phyloP scores from a whole-genome alignment of 2,113 vertebrate genomes.

The Spizaetus ornatus region DNA sequence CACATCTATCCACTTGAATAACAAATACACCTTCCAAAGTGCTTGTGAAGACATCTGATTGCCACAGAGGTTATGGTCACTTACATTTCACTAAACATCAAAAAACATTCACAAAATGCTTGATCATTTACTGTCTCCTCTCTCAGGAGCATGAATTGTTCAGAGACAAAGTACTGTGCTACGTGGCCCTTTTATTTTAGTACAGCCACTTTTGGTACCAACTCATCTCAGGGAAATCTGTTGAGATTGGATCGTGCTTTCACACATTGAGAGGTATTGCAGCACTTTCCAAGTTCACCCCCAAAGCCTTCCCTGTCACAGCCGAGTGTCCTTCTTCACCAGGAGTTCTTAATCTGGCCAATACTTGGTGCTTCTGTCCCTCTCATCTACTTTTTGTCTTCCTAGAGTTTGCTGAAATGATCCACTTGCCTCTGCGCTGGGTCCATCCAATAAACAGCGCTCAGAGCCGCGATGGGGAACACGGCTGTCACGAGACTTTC shows the following conservation, averaged over 20 bases:
- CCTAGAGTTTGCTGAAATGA: background rate
- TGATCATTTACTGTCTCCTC: background rate
- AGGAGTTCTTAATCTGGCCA: background rate
- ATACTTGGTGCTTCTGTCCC: background rate
- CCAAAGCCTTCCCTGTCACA: background rate
- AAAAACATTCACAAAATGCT: background rate
- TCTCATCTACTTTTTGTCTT: background rate
- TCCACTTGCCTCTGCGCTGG: background rate
- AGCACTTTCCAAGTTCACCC: background rate
- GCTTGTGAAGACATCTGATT: background rate
- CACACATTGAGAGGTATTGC: background rate
- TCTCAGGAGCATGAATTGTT: background rate
- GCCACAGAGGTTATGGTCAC: background rate
- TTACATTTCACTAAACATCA: background rate
- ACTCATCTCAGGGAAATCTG: background rate
- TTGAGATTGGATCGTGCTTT: background rate
- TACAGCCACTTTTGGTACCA: background rate
- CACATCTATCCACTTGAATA: background rate
- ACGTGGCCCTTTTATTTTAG: background rate
- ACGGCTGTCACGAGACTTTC: background rate
- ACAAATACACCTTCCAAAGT: background rate
- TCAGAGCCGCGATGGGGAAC: background rate
- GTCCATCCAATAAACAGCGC: background rate
- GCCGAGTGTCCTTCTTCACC: background rate
- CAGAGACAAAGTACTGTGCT: background rate